Base-by-base conservation (phyloP, 2,888 invertebrate genomes). In the Spodoptera exigua region DNA sequence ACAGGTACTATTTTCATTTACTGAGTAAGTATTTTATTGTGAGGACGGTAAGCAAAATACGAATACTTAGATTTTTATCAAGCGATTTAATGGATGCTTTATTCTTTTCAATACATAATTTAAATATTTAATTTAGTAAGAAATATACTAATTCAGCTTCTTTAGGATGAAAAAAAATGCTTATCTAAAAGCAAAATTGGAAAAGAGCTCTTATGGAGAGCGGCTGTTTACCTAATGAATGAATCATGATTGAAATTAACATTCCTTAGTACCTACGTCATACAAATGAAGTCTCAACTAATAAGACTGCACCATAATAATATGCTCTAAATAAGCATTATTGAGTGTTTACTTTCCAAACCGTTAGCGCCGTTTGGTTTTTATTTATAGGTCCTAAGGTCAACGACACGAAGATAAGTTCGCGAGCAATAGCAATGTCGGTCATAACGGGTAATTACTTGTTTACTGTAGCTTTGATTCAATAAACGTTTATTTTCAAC, bases 351-450 rank as follows among this genome's bases (percentile, higher is more conserved):
- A 45, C 37, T 69, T 60, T 55, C 45, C 18, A 34, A 37, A 44
- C 47, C 36, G 48, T 43, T 40, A 44, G 41, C 54, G 40, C 54
- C 37, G 45, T 61, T 63, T 57, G 34, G 17, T 53, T 68, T 58
- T 58, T 55, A 41, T 55, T 64, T 55, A 47, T 53, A 63, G 71
- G 55, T 72, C 27, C 61, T 48, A 55, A 51, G 44, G 43, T 69
- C 51, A 18, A 37, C 67, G 44, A 46, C 40, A 40, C 5, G 72
- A 55, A 72, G 73, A 72, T 48, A 48, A 45, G 18, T 52, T 32
- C 32, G 43, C 53, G 54, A 48, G 13, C 54, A 48, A 52, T 47
- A 35, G 27, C 36, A 35, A 10, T 21, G 49, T 40, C 37, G 60
- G 60, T 59, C 49, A 44, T 57, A 44, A 49, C 55, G 47, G 47